These are phyloP conservation scores for Poecilia latipinna DNA, from an alignment of 2,113 vertebrate genomes.

Conservation along the genomic window DNA sequence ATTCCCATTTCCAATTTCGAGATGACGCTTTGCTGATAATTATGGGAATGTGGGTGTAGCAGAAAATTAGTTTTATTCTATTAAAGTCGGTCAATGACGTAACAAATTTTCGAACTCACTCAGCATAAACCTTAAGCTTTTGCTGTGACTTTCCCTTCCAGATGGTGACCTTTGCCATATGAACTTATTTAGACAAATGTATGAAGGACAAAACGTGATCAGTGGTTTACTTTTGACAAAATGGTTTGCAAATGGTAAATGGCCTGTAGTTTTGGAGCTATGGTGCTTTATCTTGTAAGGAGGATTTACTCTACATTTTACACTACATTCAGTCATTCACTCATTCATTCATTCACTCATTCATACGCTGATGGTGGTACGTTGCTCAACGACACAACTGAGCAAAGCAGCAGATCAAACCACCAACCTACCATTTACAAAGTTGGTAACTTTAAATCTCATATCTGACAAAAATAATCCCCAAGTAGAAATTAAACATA, in stretches of 20 bases:
- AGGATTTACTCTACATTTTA: no score
- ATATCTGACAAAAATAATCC: no score
- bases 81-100: conserved; percentile 30
- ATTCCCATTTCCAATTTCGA: conserved; percentile 27
- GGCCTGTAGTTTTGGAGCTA: no score
- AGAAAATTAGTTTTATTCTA: conserved; percentile 12
- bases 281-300: no score
- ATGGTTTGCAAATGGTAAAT: background rate
- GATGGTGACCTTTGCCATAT: conserved; percentile 6
- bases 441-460: no score
- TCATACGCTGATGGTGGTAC: no score
- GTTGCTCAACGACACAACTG: no score
- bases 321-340: no score
- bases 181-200: conserved; percentile 14
- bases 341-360: no score
- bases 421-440: no score
- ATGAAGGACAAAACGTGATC: background rate
- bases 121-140: conserved; percentile 27
- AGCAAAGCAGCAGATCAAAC: no score
- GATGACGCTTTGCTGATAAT: conserved; percentile 22
- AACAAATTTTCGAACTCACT: conserved; percentile 25
- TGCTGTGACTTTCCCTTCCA: conserved; percentile 9
- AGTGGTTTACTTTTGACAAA: conserved; percentile 31
- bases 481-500: no score
- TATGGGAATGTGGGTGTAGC: conserved; percentile 23